phyloP scores from a whole-genome alignment of 2,113 vertebrate genomes.

The Mohoua ochrocephala region DNA sequence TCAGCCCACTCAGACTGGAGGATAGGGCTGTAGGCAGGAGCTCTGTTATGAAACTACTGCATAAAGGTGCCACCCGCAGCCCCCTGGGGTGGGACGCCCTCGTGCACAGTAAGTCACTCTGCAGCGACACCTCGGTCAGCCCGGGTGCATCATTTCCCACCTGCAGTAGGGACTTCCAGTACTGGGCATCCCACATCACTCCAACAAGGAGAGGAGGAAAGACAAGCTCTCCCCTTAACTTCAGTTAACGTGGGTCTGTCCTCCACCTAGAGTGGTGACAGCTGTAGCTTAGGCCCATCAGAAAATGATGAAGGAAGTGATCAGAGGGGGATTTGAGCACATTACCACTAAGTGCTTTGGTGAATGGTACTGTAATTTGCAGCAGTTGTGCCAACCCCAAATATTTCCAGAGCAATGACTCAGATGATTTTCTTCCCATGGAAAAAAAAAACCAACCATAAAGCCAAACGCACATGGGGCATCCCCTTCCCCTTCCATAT shows the following conservation, averaged over 20 bases:
- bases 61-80: not conserved
- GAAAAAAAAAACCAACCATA: not conserved
- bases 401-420: not conserved
- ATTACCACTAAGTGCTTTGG: not conserved
- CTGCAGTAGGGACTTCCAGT: not conserved
- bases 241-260: not conserved
- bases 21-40: not conserved
- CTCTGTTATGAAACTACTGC: not conserved
- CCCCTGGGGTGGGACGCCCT: not conserved
- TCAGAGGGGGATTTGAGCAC: not conserved
- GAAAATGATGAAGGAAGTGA: not conserved
- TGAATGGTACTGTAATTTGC: not conserved
- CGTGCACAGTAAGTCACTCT: not conserved
- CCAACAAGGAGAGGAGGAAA: not conserved
- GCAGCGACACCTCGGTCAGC: fast-evolving
- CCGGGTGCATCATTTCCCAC: not conserved
- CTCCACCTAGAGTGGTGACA: not conserved
- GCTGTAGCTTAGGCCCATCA: not conserved
- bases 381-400: not conserved
- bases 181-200: not conserved
- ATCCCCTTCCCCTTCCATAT: not conserved
- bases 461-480: not conserved
- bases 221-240: not conserved
- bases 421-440: not conserved
- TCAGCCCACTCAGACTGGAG: not conserved